These are phyloP conservation scores for Gonioctena quinquepunctata DNA, from an alignment of 1,140 invertebrate genomes.

Conservation along the genomic window DNA sequence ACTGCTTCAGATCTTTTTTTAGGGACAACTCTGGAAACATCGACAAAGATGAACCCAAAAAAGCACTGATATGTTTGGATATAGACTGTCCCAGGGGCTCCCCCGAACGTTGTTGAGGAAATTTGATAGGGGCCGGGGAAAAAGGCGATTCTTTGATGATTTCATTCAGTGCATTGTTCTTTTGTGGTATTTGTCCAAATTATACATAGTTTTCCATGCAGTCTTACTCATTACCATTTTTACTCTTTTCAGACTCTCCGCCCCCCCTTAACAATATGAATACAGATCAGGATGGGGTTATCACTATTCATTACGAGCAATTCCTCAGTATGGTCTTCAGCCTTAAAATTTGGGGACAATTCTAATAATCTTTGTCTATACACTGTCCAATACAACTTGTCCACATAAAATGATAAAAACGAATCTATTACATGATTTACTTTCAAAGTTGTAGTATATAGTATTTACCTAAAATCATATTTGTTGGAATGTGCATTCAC, in stretches of 20 bases:
- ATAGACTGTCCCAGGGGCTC: slow-evolving; percentile 81
- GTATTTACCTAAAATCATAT: too few relatives aligned
- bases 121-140: slow-evolving; percentile 89
- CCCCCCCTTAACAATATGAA: slow-evolving; percentile 86
- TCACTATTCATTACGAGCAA: slow-evolving; percentile 96
- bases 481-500: too few relatives aligned
- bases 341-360: slow-evolving; percentile 75
- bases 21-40: slow-evolving; percentile 94
- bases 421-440: too few relatives aligned
- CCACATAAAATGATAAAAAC: background rate
- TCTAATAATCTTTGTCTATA: background rate
- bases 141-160: slow-evolving; percentile 91
- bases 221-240: too few relatives aligned
- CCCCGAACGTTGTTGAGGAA: slow-evolving; percentile 84
- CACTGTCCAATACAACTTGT: background rate
- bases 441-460: too few relatives aligned
- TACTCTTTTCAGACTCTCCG: slow-evolving; percentile 82
- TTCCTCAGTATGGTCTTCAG: slow-evolving; percentile 96
- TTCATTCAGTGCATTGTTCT: slow-evolving; percentile 97
- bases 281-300: slow-evolving; percentile 92
- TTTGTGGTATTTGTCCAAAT: too few relatives aligned
- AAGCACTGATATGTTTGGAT: slow-evolving; percentile 92
- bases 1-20: slow-evolving; percentile 93
- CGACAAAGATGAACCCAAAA: slow-evolving; percentile 86
- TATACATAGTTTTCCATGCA: slow-evolving; percentile 90